A percentile compares a stretch with the other conserved stretches of the same genome.
phyloP scores from a whole-genome alignment of 2,113 vertebrate genomes.

The Corapipo altera region DNA sequence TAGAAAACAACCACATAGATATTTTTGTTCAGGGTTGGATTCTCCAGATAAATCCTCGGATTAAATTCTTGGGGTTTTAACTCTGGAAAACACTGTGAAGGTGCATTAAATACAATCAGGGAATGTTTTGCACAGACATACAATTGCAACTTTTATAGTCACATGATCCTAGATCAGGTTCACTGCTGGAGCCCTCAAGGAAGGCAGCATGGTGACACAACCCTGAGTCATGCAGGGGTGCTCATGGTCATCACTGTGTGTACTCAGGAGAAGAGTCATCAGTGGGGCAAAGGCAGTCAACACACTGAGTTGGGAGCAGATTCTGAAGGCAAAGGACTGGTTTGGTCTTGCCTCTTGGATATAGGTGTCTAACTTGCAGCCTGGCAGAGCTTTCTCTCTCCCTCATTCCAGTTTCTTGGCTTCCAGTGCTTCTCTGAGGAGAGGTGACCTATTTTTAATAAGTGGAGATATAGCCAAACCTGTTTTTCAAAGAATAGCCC shows the following conservation, averaged over 20 bases:
- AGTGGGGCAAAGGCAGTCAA: neutral
- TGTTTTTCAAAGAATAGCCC: neutral
- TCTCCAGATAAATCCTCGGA: neutral
- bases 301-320: rapidly evolving
- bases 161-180: neutral
- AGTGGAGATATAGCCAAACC: neutral
- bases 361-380: neutral
- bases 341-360: neutral
- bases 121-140: neutral
- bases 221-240: neutral
- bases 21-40: neutral
- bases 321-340: neutral
- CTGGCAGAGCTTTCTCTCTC: neutral
- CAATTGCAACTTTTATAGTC: neutral
- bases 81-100: neutral
- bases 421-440: neutral
- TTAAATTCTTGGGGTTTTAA: neutral
- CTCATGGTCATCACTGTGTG: rapidly evolving
- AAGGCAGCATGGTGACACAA: neutral
- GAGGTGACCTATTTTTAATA: neutral
- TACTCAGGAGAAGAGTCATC: neutral
- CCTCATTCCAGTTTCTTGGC: neutral
- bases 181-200: neutral
- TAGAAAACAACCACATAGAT: neutral
- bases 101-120: neutral